Evolutionary conservation across 2,888 invertebrate genomes (phyloP).

Genomic region (Archaeoteleia sp.): DNA sequence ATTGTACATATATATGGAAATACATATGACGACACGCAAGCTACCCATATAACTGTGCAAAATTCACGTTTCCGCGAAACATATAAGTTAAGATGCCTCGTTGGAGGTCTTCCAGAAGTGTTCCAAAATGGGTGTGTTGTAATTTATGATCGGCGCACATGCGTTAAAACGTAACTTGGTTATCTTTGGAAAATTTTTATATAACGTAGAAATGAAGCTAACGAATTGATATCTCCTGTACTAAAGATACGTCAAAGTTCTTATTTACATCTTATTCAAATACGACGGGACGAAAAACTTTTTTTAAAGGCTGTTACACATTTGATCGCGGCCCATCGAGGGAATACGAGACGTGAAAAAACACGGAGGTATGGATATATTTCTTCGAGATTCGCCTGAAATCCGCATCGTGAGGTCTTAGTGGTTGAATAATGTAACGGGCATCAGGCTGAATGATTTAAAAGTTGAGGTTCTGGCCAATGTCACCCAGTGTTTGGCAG

Average conservation of each 20-base stretch:
- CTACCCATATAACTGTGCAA: conserved; percentile 25
- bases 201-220: conserved; percentile 28
- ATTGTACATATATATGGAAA: too few species aligned
- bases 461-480: conserved; percentile 68
- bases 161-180: conserved; percentile 31
- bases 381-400: conserved; percentile 27
- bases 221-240: conserved; percentile 16
- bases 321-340: too few species aligned
- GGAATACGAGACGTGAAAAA: conserved; percentile 32
- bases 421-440: conserved; percentile 70
- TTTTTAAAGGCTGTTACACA: too few species aligned
- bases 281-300: too few species aligned
- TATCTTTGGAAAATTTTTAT: conserved; percentile 31
- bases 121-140: conserved; percentile 58
- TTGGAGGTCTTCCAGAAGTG: conserved; percentile 62
- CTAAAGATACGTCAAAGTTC: conserved; percentile 31
- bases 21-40: conserved; percentile 25
- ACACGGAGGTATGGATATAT: conserved; percentile 34
- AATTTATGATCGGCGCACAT: conserved; percentile 53
- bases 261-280: too few species aligned
- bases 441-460: conserved; percentile 70
- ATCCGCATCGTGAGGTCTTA: conserved; percentile 63
- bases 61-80: conserved; percentile 36
- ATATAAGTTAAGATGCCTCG: conserved; percentile 51
- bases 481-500: conserved; percentile 41